These are phyloP conservation scores for Drosophila parvula DNA, from an alignment of 1,140 invertebrate genomes.

Conservation along the genomic window DNA sequence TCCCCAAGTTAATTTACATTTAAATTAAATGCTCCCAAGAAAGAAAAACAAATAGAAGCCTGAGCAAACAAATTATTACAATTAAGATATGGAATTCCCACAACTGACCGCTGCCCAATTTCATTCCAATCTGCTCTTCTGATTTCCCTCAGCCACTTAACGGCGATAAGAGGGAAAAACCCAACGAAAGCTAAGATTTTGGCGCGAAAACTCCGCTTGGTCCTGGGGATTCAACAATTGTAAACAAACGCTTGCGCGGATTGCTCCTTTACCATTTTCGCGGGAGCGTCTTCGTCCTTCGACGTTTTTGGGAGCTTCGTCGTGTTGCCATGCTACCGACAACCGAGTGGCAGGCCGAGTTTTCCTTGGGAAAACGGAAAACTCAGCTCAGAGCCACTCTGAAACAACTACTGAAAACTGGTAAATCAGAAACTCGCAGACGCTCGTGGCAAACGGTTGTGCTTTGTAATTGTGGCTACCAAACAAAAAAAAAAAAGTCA, in stretches of 20 bases:
- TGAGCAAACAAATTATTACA: neutral
- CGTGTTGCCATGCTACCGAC: conserved; percentile 72
- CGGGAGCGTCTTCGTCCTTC: conserved; percentile 34
- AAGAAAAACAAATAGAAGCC: neutral
- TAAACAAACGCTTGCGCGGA: conserved; percentile 80
- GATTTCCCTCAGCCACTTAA: conserved; percentile 23
- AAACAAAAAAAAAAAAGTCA: neutral
- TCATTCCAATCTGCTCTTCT: neutral
- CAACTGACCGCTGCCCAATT: neutral
- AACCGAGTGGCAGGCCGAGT: conserved; percentile 32
- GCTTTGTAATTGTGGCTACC: conserved; percentile 29
- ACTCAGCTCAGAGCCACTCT: conserved; percentile 31
- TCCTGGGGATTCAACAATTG: conserved; percentile 76
- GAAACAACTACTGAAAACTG: conserved; percentile 27
- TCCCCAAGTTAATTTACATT: neutral
- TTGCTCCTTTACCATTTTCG: conserved; percentile 6
- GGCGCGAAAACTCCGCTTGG: conserved; percentile 61
- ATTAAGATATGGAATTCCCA: conserved; percentile 1
- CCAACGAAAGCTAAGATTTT: conserved; percentile 55
- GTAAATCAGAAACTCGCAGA: conserved; percentile 82
- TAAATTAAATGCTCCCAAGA: no score
- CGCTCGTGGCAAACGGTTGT: conserved; percentile 82
- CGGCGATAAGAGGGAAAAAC: conserved; percentile 25
- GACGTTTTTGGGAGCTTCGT: conserved; percentile 56
- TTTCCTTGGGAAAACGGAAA: conserved; percentile 44